phyloP scores from a whole-genome alignment of 2,797 vertebrate genomes.

The Spatula versicolor region DNA sequence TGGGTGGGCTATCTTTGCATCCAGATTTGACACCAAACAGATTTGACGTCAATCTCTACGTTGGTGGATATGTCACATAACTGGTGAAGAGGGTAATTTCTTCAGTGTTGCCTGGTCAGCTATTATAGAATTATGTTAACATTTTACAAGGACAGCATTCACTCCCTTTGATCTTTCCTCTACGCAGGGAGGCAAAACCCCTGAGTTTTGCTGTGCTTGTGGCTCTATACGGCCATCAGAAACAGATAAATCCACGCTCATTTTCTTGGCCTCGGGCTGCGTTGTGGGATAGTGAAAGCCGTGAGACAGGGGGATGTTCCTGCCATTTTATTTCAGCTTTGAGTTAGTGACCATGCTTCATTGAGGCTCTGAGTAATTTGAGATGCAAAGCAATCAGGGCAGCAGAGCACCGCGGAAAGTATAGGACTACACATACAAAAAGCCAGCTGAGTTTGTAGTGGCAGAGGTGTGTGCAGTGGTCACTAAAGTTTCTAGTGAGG shows the following conservation, averaged over 20 bases:
- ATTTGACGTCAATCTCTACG: background rate
- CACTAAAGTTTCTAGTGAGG: accelerated
- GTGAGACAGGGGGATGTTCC: background rate
- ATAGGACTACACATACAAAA: background rate
- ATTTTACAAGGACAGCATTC: background rate
- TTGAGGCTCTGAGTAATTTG: background rate
- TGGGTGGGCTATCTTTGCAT: background rate
- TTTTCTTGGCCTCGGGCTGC: background rate
- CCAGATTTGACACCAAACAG: background rate
- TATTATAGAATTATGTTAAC: accelerated
- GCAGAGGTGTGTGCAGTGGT: background rate
- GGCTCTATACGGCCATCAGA: background rate
- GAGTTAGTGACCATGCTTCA: background rate
- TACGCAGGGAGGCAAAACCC: background rate
- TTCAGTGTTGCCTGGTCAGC: background rate
- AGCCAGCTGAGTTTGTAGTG: background rate
- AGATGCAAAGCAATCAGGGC: background rate
- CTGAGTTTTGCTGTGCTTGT: background rate
- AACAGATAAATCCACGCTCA: accelerated
- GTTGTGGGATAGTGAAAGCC: background rate
- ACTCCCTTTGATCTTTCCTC: background rate
- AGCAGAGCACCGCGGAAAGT: background rate
- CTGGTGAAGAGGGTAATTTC: background rate
- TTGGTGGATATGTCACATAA: accelerated
- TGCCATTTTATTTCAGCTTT: background rate